Evolutionary conservation across 2,888 invertebrate species (phyloP), one percentile per base, ranked within the genome.

Genomic region (Ecdyonurus torrentis): DNA sequence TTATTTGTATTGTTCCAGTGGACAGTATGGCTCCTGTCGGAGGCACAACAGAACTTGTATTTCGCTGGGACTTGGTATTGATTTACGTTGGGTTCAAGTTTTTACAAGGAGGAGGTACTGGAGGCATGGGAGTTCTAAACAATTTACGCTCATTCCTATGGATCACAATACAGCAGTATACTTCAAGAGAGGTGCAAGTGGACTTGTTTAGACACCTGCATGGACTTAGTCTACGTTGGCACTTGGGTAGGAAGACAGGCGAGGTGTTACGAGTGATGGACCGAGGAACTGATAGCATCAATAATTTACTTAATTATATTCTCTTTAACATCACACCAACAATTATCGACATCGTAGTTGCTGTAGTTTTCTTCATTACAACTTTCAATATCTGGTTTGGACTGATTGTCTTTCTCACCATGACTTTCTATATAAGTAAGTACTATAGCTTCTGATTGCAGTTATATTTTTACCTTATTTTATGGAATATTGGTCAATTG

Each of bases 191-290:
- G 76, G 83, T 95, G 63, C 90, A 96, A 79, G 81, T 93, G 65
- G 86, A 88, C 72, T 77, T 94, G 37, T 94, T 90, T 74, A 79
- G 84, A 59, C 96, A 97, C 75, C 80, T 97, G 19, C 97, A 97
- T 74, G 81, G 86, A 64, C 75, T 99, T 63, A 95, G 96, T 2
- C 79, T 99, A 60, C 82, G 91, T 23, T 99, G 98, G 98, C 98
- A 99, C 75, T 77, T 98, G 50, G 83, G 87, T 1, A 79, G 97
- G 15, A 98, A 98, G 78, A 98, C 98, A 0, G 98, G 98, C 1
- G 97, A 99, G 78, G 95, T 99, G 0, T 78, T 98, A 1, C 79
- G 96, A 50, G 87, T 98, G 0, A 96, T 99, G 91, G 98, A 99
- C 76, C 81, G 98, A 66, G 98, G 98, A 67, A 97, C 97, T 0